Conservation (phyloP, 2,797 vertebrate species). For the Sebastes matsubarae region DNA sequence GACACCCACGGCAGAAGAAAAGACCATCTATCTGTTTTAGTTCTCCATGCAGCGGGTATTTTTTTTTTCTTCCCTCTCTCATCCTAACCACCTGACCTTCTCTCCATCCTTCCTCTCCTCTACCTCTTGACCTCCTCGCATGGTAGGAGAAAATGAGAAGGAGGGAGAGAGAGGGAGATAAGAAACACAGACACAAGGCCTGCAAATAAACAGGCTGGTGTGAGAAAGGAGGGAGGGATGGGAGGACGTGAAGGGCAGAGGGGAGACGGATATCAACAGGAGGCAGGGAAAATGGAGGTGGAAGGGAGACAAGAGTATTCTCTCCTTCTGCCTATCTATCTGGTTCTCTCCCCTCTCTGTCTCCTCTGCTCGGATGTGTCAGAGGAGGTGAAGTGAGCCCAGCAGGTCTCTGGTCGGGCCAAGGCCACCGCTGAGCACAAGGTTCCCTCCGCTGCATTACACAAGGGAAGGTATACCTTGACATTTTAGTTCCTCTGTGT, state of each 20-base stretch:
- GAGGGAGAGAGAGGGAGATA: background rate
- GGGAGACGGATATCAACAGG: constrained; percentile 26
- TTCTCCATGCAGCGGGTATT: background rate
- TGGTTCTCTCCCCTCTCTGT: background rate
- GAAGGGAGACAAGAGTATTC: constrained; percentile 1
- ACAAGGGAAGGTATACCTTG: background rate
- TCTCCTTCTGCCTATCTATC: background rate
- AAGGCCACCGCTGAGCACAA: constrained; percentile 15
- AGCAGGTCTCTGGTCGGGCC: constrained; percentile 33
- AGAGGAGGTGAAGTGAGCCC: constrained; percentile 35
- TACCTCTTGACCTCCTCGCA: constrained; percentile 45
- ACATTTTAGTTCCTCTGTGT: background rate
- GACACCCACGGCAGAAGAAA: constrained; percentile 47
- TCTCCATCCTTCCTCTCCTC: constrained; percentile 40
- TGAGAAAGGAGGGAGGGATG: constrained; percentile 10
- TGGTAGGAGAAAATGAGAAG: constrained; percentile 30
- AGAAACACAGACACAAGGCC: constrained; percentile 8
- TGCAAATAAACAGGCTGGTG: constrained; percentile 29
- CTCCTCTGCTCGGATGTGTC: constrained; percentile 42
- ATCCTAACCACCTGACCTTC: constrained; percentile 48
- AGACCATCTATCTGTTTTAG: constrained; percentile 43
- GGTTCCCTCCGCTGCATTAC: background rate
- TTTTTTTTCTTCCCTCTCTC: constrained; percentile 24
- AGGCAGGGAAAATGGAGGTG: constrained; percentile 36
- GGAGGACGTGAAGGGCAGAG: constrained; percentile 21